These are phyloP conservation scores for Canis aureus DNA, from an alignment of 2,113 vertebrate genomes.

Conservation along the genomic window DNA sequence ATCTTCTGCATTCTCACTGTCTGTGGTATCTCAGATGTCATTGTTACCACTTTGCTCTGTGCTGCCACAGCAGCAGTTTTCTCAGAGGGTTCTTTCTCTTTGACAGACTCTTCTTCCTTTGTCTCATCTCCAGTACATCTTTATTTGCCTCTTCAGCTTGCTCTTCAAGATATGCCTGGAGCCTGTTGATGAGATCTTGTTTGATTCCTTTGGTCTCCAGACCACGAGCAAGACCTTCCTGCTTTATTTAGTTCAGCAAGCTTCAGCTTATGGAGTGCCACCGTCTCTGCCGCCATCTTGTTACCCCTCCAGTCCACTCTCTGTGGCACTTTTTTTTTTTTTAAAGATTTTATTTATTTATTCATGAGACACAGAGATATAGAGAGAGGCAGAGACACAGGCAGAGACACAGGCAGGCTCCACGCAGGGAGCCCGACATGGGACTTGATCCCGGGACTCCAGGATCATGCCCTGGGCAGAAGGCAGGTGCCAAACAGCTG, in stretches of 20 bases:
- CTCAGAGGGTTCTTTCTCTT: constrained; percentile 84
- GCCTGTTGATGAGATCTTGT: constrained; percentile 93
- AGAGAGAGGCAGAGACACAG: too few species aligned
- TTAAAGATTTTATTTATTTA: too few species aligned
- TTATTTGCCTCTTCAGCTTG: constrained; percentile 87
- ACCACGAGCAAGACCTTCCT: constrained; percentile 94
- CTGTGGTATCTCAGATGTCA: constrained; percentile 88
- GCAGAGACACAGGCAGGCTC: too few species aligned
- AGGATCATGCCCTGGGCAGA: too few species aligned
- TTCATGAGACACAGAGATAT: too few species aligned
- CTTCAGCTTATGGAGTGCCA: constrained; percentile 94
- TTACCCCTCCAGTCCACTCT: constrained; percentile 35
- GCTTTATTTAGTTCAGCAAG: constrained; percentile 95
- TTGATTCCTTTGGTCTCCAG: constrained; percentile 95
- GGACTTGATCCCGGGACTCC: too few species aligned
- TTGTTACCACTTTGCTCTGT: constrained; percentile 95
- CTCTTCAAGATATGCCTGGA: constrained; percentile 94
- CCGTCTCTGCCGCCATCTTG: constrained; percentile 93
- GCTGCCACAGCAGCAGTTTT: constrained; percentile 84
- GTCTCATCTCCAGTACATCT: too few species aligned
- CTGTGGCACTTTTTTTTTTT: not conserved
- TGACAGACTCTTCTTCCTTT: constrained; percentile 87
- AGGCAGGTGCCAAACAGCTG: too few species aligned
- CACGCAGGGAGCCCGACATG: too few species aligned
- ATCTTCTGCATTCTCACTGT: constrained; percentile 94